Evolutionary conservation across 2,113 vertebrate genomes (phyloP).

Genomic region (Stegastes partitus): DNA sequence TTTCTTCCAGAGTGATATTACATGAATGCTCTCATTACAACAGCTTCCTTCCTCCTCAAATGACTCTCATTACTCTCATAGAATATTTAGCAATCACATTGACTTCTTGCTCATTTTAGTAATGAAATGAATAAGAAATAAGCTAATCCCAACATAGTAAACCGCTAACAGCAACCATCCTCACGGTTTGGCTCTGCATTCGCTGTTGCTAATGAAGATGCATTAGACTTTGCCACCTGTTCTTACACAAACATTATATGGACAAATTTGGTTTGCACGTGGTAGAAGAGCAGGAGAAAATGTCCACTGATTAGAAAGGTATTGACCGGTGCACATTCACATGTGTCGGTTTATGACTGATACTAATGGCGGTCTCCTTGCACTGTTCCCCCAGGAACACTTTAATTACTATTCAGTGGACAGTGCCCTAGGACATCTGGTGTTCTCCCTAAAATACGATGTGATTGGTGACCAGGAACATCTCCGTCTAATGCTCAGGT

Average conservation of each 20-base stretch:
- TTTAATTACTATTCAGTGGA: constrained; percentile 99
- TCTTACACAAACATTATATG: constrained; percentile 29
- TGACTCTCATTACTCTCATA: constrained; percentile 26
- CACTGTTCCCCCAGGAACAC: constrained; percentile 89
- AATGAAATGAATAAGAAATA: constrained; percentile 54
- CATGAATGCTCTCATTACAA: background rate
- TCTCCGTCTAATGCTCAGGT: constrained; percentile 95
- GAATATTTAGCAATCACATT: constrained; percentile 54
- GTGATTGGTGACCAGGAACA: constrained; percentile 96
- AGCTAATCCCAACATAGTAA: constrained; percentile 36
- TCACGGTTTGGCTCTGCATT: constrained; percentile 41
- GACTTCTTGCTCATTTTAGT: constrained; percentile 53
- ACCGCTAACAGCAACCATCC: constrained; percentile 20
- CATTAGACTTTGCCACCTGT: constrained; percentile 57
- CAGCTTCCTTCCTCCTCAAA: constrained; percentile 37
- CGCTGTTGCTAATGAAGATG: constrained; percentile 59
- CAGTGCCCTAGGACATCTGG: constrained; percentile 91
- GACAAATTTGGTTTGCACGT: constrained; percentile 45
- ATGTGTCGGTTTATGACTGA: constrained; percentile 28
- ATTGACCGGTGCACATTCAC: background rate
- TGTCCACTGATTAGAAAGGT: background rate
- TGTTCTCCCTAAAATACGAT: constrained; percentile 97
- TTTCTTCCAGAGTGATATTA: background rate
- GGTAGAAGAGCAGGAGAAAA: constrained; percentile 16
- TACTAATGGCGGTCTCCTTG: constrained; percentile 54